Evolutionary conservation across 2,113 vertebrate species (phyloP).

Genomic region (Trachemys scripta): DNA sequence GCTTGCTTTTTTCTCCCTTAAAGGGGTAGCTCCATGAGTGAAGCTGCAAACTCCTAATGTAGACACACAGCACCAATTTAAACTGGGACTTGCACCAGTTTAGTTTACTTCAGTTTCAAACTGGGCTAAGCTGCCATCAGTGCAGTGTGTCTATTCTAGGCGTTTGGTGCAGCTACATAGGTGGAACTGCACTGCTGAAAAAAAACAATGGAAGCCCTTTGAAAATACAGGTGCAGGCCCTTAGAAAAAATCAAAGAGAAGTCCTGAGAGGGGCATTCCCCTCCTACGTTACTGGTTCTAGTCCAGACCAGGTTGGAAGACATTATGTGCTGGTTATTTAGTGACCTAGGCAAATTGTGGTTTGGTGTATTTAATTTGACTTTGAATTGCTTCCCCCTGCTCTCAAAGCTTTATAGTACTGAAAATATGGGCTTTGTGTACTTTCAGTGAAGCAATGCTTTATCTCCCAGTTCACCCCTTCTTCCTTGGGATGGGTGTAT

Average conservation of each 20-base stretch:
- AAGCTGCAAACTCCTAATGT: background rate
- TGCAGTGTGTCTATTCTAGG: background rate
- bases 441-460: background rate
- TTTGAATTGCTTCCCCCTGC: background rate
- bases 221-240: background rate
- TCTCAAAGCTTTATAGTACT: fast-evolving
- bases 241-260: background rate
- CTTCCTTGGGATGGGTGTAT: background rate
- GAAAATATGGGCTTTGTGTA: background rate
- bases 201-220: background rate
- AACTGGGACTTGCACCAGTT: background rate
- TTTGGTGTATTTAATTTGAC: too few relatives aligned
- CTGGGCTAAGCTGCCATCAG: background rate
- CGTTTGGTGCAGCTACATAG: background rate
- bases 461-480: fast-evolving
- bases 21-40: background rate
- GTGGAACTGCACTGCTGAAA: background rate
- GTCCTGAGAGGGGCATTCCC: background rate
- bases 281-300: background rate
- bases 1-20: background rate
- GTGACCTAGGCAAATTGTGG: background rate
- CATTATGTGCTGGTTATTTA: background rate
- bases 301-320: background rate
- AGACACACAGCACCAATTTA: background rate
- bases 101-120: background rate